These are phyloP conservation scores for Trachythela sp. DNA, from an alignment of 64 coral and sea anemone genomes.

Conservation along the genomic window DNA sequence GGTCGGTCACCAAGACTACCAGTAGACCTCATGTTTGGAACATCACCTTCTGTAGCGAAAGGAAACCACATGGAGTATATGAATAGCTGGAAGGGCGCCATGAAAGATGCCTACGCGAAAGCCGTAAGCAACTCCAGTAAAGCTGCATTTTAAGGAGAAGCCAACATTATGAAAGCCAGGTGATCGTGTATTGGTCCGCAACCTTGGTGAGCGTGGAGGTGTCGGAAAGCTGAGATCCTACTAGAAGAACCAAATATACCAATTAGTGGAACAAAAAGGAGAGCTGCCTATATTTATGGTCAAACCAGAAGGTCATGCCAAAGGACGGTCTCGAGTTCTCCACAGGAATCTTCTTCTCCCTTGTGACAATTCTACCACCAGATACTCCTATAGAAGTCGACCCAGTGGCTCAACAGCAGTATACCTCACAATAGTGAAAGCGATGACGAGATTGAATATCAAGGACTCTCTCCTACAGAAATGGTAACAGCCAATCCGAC, in stretches of 20 bases:
- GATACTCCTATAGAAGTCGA: not conserved
- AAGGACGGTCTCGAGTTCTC: not conserved
- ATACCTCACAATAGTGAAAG: not conserved
- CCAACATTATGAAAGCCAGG: not conserved
- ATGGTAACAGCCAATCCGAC: not conserved
- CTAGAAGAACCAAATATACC: not conserved
- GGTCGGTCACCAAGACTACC: not conserved
- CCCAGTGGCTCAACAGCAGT: not conserved
- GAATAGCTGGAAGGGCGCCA: not conserved
- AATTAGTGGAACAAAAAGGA: not conserved
- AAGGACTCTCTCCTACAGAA: not conserved
- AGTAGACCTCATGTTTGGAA: not conserved
- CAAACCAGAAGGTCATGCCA: not conserved
- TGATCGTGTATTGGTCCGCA: constrained; percentile 8
- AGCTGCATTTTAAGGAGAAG: not conserved
- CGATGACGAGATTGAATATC: not conserved
- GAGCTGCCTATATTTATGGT: not conserved
- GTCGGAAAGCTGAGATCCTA: not conserved
- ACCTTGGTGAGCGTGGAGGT: not conserved
- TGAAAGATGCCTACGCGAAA: not conserved
- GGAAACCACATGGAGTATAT: not conserved
- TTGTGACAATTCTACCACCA: not conserved
- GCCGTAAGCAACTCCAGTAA: not conserved
- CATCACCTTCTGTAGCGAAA: not conserved
- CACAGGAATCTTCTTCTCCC: constrained; percentile 15